Evolutionary conservation across 2,113 vertebrate species (phyloP).

Genomic region (Gavia stellata): DNA sequence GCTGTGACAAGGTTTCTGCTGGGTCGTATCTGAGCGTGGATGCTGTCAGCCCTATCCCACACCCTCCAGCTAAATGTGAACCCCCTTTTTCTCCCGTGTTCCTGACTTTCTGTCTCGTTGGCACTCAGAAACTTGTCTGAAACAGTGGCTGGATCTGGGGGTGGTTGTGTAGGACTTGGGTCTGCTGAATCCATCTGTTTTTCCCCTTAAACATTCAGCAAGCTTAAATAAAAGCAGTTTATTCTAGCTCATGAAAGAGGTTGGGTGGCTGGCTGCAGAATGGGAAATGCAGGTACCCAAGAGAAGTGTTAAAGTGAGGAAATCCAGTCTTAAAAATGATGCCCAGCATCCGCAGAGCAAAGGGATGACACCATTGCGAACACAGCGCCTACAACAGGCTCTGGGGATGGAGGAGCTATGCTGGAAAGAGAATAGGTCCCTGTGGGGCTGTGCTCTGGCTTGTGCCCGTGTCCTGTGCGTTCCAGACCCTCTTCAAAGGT

Average conservation of each 20-base stretch:
- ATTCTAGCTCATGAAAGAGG: not conserved
- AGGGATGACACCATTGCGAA: not conserved
- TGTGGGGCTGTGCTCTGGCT: not conserved
- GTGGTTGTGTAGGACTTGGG: not conserved
- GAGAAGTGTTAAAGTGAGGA: not conserved
- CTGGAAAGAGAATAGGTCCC: not conserved
- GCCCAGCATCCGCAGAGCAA: not conserved
- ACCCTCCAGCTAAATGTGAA: not conserved
- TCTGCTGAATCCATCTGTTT: not conserved
- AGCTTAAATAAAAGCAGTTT: not conserved
- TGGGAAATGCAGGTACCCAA: not conserved
- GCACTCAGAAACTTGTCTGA: not conserved
- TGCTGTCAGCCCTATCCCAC: not conserved
- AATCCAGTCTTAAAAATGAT: not conserved
- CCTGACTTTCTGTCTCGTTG: accelerated
- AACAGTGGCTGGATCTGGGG: not conserved
- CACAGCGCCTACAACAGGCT: not conserved
- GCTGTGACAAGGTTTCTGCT: not conserved
- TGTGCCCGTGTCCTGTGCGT: accelerated
- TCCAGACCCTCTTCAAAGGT: not conserved
- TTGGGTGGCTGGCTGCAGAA: not conserved
- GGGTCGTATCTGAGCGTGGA: accelerated
- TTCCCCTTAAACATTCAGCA: not conserved
- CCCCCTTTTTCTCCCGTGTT: not conserved
- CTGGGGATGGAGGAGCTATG: not conserved